Evolutionary conservation across 1,140 invertebrate genomes (phyloP).

Genomic region (Caenorhabditis remanei): DNA sequence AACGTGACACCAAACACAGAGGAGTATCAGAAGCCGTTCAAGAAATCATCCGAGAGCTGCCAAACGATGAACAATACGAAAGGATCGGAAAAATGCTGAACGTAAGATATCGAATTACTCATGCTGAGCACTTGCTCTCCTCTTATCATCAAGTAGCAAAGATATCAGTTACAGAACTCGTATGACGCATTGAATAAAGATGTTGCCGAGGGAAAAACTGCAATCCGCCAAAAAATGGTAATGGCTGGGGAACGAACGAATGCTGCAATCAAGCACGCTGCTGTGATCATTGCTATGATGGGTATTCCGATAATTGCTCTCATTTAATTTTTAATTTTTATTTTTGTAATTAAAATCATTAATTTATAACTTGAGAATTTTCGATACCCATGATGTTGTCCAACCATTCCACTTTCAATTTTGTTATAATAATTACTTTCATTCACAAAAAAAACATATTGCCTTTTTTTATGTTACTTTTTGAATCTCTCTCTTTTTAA

Average conservation of each 20-base stretch:
- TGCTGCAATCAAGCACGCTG: neutral
- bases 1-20: slow-evolving; percentile 42
- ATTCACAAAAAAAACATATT: slow-evolving; percentile 9
- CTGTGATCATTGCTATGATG: neutral
- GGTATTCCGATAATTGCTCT: neutral
- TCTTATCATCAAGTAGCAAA: slow-evolving; percentile 3
- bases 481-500: neutral
- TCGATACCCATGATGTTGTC: no score
- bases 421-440: no score
- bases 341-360: neutral
- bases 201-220: slow-evolving; percentile 24
- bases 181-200: slow-evolving; percentile 35
- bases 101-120: slow-evolving; percentile 26
- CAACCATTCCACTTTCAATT: no score
- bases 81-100: slow-evolving; percentile 40
- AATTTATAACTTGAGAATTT: no score
- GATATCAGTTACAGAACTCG: slow-evolving; percentile 52
- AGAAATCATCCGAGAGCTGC: slow-evolving; percentile 36
- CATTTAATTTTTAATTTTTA: neutral
- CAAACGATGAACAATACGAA: slow-evolving; percentile 38
- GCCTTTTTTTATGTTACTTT: neutral
- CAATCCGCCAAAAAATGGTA: slow-evolving; percentile 33
- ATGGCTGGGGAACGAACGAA: slow-evolving; percentile 4
- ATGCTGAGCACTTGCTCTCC: neutral
- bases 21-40: slow-evolving; percentile 28